phyloP scores from a whole-genome alignment of 2,797 vertebrate genomes.

The Myiotriccus ornatus region DNA sequence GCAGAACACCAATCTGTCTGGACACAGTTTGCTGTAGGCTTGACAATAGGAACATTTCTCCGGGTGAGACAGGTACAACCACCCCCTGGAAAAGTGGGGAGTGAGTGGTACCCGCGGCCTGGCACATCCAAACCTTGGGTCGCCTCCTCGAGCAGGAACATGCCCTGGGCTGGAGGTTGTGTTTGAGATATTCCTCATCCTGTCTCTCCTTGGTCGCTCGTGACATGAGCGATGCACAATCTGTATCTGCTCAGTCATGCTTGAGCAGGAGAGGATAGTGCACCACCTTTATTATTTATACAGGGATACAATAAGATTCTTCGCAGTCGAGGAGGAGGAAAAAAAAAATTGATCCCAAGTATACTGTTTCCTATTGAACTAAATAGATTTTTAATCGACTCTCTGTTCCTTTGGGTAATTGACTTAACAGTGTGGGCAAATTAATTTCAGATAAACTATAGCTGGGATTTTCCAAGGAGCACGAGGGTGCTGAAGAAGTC shows the following conservation, averaged over 20 bases:
- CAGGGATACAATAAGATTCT: constrained; percentile 44
- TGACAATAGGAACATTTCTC: constrained; percentile 65
- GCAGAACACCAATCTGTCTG: constrained; percentile 68
- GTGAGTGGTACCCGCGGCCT: rapidly evolving
- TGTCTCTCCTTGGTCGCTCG: not conserved
- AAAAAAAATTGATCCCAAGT: constrained; percentile 44
- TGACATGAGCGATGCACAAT: not conserved
- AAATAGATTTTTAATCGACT: constrained; percentile 64
- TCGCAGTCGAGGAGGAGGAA: not conserved
- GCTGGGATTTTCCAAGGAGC: constrained; percentile 47
- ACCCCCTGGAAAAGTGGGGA: not conserved
- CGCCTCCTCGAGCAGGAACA: not conserved
- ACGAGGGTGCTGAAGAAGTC: constrained; percentile 10
- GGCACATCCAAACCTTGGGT: rapidly evolving
- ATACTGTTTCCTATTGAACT: constrained; percentile 57
- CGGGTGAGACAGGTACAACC: constrained; percentile 26
- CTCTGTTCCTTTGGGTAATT: constrained; percentile 53
- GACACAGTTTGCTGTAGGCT: constrained; percentile 68
- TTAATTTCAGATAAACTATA: constrained; percentile 62
- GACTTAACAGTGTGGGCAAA: constrained; percentile 55
- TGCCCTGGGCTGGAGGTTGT: not conserved
- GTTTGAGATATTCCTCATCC: not conserved
- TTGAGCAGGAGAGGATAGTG: constrained; percentile 39
- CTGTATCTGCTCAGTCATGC: constrained; percentile 54
- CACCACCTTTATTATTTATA: constrained; percentile 57